Conservation (phyloP, 2,888 invertebrate genomes). For the Sicus ferrugineus region DNA sequence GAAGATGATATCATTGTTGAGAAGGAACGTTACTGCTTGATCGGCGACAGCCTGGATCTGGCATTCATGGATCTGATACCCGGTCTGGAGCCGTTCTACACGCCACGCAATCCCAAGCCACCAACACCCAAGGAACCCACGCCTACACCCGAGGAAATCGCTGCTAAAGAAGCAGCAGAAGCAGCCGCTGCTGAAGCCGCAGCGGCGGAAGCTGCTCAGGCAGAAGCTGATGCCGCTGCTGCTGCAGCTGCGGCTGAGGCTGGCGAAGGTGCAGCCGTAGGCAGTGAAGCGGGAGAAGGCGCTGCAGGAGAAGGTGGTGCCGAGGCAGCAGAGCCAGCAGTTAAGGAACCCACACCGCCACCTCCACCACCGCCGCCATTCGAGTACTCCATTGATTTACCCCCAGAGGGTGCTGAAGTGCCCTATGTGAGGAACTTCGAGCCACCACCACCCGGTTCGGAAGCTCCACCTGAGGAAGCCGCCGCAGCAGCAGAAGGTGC, state of each 20-base stretch:
- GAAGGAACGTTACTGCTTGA: slow-evolving; percentile 92
- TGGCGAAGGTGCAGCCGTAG: slow-evolving; percentile 47
- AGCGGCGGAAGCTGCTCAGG: slow-evolving; percentile 51
- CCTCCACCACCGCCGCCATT: slow-evolving; percentile 65
- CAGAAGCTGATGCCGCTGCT: slow-evolving; percentile 45
- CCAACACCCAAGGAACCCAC: slow-evolving; percentile 63
- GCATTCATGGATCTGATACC: slow-evolving; percentile 86
- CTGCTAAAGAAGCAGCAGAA: slow-evolving; percentile 60
- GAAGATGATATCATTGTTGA: slow-evolving; percentile 84
- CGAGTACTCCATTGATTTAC: slow-evolving; percentile 63
- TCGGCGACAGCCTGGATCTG: slow-evolving; percentile 92
- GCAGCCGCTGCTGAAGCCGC: slow-evolving; percentile 57
- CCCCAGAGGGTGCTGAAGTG: slow-evolving; percentile 65
- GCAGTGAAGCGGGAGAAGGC: slow-evolving; percentile 50
- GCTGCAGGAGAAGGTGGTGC: slow-evolving; percentile 50
- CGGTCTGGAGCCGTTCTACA: slow-evolving; percentile 68
- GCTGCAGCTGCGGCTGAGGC: slow-evolving; percentile 51
- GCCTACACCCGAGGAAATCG: slow-evolving; percentile 60
- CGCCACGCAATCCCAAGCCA: slow-evolving; percentile 64
- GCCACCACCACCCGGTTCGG: slow-evolving; percentile 61
- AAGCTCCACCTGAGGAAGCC: slow-evolving; percentile 51
- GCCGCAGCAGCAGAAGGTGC: slow-evolving; percentile 47
- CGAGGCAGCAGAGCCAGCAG: slow-evolving; percentile 51
- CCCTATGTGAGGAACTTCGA: slow-evolving; percentile 65
- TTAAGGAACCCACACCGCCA: slow-evolving; percentile 61